Conservation (phyloP, 2,797 vertebrate genomes). For the Protonibea diacanthus region DNA sequence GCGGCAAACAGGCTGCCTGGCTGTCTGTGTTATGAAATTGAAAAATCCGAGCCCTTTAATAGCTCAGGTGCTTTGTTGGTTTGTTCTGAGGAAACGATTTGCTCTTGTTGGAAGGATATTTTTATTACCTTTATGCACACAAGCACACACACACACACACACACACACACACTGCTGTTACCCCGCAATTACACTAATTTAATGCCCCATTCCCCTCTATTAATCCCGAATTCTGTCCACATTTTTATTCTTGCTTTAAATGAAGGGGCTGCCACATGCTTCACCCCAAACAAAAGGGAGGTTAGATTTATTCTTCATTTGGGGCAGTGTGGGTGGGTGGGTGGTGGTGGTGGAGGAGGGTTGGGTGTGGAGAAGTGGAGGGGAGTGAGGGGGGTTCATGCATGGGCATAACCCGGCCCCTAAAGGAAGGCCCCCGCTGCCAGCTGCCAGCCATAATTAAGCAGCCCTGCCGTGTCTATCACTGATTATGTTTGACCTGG, state of each 20-base stretch:
- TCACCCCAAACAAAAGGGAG: constrained; percentile 79
- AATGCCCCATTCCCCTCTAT: constrained; percentile 83
- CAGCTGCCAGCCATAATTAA: constrained; percentile 88
- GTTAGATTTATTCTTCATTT: constrained; percentile 82
- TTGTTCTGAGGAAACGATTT: constrained; percentile 44
- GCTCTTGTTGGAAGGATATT: constrained; percentile 43
- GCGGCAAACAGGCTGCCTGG: constrained; percentile 71
- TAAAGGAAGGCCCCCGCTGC: constrained; percentile 84
- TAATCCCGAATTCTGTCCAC: constrained; percentile 81
- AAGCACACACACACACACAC: constrained; percentile 4
- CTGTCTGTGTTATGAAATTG: constrained; percentile 63
- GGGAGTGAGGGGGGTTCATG: constrained; percentile 64
- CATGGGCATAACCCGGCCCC: constrained; percentile 84
- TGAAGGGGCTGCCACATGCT: constrained; percentile 79
- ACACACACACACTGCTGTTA: constrained; percentile 35
- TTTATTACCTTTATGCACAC: constrained; percentile 48
- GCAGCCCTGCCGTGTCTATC: constrained; percentile 84
- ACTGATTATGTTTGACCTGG: constrained; percentile 88
- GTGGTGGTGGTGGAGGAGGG: constrained; percentile 21
- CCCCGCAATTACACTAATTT: constrained; percentile 78
- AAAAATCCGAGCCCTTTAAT: constrained; percentile 58
- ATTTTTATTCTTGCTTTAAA: constrained; percentile 77
- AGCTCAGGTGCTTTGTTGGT: constrained; percentile 68
- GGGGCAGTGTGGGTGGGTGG: constrained; percentile 68
- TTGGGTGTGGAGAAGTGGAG: constrained; percentile 16